phyloP scores from a whole-genome alignment of 2,113 vertebrate genomes.

The Muntiacus reevesi region DNA sequence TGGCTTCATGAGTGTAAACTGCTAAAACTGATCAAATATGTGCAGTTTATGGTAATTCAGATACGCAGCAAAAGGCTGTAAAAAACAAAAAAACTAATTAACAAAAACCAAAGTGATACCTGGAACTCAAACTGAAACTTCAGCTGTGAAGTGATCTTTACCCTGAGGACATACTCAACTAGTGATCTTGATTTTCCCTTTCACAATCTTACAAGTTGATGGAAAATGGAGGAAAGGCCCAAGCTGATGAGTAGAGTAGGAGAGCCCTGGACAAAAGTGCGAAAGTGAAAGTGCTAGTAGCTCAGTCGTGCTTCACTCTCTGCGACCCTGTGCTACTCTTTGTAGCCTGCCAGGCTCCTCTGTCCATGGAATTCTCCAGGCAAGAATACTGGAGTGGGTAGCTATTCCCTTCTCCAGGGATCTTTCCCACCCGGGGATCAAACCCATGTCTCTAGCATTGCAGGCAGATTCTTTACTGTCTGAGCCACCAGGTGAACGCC shows the following conservation, averaged over 20 bases:
- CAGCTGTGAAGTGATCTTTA: background rate
- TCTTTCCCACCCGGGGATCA: background rate
- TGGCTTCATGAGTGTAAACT: background rate
- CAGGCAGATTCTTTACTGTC: background rate
- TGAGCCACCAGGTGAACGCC: background rate
- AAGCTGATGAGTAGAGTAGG: background rate
- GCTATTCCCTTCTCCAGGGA: background rate
- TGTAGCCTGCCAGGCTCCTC: background rate
- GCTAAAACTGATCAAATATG: background rate
- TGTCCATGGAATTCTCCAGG: background rate
- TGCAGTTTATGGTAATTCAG: background rate
- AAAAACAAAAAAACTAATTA: background rate
- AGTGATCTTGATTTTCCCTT: background rate
- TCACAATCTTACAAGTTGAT: background rate
- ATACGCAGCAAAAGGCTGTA: background rate
- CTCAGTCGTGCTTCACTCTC: background rate
- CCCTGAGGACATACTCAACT: background rate
- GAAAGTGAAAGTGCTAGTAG: background rate
- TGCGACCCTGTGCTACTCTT: background rate
- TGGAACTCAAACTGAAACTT: background rate
- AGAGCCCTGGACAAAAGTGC: background rate
- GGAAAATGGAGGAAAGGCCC: background rate
- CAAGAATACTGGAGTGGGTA: background rate
- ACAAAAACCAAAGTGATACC: background rate
- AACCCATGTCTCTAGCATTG: background rate